Base-by-base conservation (phyloP, 1,140 invertebrate species). In the Ceratosolen solmsi region DNA sequence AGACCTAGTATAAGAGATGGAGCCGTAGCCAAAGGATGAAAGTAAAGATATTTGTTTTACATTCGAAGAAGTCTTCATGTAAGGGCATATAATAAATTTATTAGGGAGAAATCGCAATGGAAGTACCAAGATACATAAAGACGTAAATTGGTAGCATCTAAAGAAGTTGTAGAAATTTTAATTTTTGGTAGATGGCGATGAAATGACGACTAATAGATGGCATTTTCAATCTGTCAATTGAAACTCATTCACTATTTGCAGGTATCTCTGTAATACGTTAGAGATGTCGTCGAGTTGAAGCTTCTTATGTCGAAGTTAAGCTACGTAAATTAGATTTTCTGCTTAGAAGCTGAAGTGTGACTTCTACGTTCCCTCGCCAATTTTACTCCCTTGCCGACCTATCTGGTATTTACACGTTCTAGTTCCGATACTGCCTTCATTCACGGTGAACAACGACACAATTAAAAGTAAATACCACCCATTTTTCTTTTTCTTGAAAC, bases 291-390 rank as follows among this genome's bases (percentile, higher is more conserved):
- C 15, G 1, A 33, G 27, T 15, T 33, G 63, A 68, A 68, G 33
- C 63, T 68, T 68, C 33, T 68, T 68, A 38, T 13, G 51, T 22
- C 20, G 63, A 38, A 68, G 63, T 68, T 38, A 38, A 68, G 63
- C 33, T 38, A 33, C 36, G 63, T 15, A 68, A 68, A 68, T 68
- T 68, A 68, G 63, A 68, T 68, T 68, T 68, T 36, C 33, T 68
- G 63, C 63, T 68, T 68, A 68, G 33, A 68, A 38, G 63, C 63
- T 68, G 60, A 38, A 68, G 63, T 68, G 33, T 68, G 63, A 68
- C 63, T 68, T 38, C 5, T 20, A 38, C 33, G 30, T 25, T 33
- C 60, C 13, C 30, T 25, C 2, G 17, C 30, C 41, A 46, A 46
- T 8, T 46, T 13, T 13, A 5, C 41, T 46, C 41, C 13, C 41